Conservation (phyloP, 2,113 vertebrate genomes). For the Tupaia tana region DNA sequence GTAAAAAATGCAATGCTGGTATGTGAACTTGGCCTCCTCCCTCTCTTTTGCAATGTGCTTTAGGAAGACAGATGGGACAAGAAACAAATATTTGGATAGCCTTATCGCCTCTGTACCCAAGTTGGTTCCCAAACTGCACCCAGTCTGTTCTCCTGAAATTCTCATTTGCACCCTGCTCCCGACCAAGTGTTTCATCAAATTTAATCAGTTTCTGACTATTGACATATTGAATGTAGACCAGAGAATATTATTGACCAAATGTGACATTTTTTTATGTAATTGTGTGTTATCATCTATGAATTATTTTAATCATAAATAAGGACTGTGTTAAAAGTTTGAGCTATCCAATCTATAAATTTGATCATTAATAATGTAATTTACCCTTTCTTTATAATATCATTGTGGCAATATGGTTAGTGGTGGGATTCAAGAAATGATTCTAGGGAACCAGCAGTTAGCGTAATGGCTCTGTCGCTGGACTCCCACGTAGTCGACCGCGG, state of each 20-base stretch:
- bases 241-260: not conserved
- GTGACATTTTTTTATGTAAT: not conserved
- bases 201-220: slow-evolving; percentile 39
- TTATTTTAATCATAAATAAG: slow-evolving; percentile 41
- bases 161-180: slow-evolving; percentile 47
- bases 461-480: too few relatives aligned
- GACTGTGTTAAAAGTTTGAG: not conserved
- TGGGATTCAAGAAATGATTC: slow-evolving; percentile 23
- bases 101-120: slow-evolving; percentile 44
- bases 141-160: slow-evolving; percentile 69
- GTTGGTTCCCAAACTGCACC: slow-evolving; percentile 68
- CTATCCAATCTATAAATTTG: not conserved
- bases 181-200: slow-evolving; percentile 58
- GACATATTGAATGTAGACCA: not conserved
- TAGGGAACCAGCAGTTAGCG: too few relatives aligned
- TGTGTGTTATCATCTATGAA: not conserved
- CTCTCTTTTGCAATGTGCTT: slow-evolving; percentile 43
- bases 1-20: not conserved
- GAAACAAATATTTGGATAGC: slow-evolving; percentile 76
- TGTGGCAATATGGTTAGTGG: not conserved
- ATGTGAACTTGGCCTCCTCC: slow-evolving; percentile 48
- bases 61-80: slow-evolving; percentile 67
- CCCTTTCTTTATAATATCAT: slow-evolving; percentile 12
- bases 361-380: not conserved
- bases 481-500: too few relatives aligned